phyloP scores from a whole-genome alignment of 2,113 vertebrate species.

The Oceanodroma tethys region DNA sequence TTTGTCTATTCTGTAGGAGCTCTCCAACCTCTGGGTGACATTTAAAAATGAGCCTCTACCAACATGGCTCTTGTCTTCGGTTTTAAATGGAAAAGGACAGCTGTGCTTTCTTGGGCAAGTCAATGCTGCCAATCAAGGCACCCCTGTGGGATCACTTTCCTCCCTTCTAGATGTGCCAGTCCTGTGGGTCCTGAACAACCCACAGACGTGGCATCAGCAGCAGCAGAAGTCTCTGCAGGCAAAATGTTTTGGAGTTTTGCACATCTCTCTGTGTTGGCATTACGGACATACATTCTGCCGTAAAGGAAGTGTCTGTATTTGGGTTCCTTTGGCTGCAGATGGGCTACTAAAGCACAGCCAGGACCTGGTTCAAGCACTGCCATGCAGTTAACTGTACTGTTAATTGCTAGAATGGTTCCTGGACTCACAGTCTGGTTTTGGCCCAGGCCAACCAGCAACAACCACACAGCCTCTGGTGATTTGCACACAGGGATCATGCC shows the following conservation, averaged over 20 bases:
- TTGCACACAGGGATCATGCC: not conserved
- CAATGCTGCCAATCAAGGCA: not conserved
- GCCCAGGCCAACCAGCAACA: not conserved
- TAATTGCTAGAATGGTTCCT: not conserved
- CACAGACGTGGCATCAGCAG: not conserved
- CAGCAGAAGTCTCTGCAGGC: not conserved
- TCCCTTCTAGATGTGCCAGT: not conserved
- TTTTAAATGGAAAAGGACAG: not conserved
- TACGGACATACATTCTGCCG: not conserved
- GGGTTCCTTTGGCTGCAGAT: not conserved
- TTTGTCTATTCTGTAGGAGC: not conserved
- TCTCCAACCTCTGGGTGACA: not conserved
- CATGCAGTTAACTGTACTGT: not conserved
- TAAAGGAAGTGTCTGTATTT: not conserved
- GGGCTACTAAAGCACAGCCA: not conserved
- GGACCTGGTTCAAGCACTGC: not conserved
- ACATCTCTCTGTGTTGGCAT: not conserved
- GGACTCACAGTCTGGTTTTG: rapidly evolving
- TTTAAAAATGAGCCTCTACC: not conserved
- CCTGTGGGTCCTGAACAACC: not conserved
- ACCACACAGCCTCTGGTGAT: not conserved
- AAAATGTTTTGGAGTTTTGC: not conserved
- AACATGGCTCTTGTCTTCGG: not conserved
- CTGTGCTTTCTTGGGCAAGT: not conserved
- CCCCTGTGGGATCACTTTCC: not conserved